Percentiles rank a stretch among this genome's conserved stretches.
phyloP scores from a whole-genome alignment of 30 jellyfish, hydroid and myxozoan species.

The Phacellophora camtschatica region DNA sequence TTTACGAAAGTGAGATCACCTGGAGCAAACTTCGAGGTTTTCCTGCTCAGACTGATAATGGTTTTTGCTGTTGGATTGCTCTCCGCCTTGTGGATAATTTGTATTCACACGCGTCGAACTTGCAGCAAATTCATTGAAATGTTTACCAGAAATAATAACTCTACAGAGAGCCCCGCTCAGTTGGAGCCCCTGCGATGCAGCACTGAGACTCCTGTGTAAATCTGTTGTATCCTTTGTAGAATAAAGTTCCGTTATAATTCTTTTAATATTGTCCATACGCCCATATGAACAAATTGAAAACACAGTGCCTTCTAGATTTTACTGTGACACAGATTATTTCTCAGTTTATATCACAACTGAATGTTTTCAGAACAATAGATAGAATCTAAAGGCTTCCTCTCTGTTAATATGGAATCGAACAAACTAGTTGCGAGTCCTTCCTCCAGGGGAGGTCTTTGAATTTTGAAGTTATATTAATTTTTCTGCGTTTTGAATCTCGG shows the following conservation, averaged over 20 bases:
- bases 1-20: constrained; percentile 75
- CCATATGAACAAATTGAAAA: not conserved
- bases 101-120: constrained; percentile 70
- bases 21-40: constrained; percentile 93
- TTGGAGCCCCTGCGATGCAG: constrained; percentile 63
- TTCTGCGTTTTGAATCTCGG: no score
- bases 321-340: not conserved
- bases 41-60: constrained; percentile 78
- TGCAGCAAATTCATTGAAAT: constrained; percentile 33
- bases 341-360: not conserved
- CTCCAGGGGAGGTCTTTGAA: constrained; percentile 1
- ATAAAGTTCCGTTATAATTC: not conserved
- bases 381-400: not conserved
- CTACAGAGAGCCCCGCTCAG: constrained; percentile 49
- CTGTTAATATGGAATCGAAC: not conserved
- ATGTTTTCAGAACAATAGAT: not conserved
- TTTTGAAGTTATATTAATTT: no score
- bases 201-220: constrained; percentile 65
- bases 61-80: constrained; percentile 82
- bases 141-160: not conserved
- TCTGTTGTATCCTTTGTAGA: not conserved
- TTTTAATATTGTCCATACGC: not conserved
- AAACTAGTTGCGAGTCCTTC: not conserved
- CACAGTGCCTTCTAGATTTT: not conserved
- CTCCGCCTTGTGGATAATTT: constrained; percentile 82